Percentiles rank a stretch among this genome's conserved stretches.
These are phyloP conservation scores for Clanis bilineata DNA, from an alignment of 2,888 invertebrate genomes.

Conservation along the genomic window DNA sequence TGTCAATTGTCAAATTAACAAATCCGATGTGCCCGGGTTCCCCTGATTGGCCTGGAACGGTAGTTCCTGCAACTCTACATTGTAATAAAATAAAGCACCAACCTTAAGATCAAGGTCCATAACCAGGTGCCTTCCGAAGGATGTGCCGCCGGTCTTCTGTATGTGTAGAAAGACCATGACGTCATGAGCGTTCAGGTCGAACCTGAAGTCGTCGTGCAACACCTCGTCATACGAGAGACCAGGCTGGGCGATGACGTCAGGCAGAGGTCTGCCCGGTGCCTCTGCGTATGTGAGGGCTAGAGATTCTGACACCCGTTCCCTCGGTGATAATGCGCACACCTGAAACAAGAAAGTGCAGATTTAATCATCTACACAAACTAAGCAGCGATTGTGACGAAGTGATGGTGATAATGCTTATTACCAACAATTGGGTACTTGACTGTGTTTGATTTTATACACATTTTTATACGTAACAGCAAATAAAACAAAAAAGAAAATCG, in stretches of 20 bases:
- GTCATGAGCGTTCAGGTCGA: conserved; percentile 96
- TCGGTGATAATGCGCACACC: conserved; percentile 88
- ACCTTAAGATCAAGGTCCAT: conserved; percentile 93
- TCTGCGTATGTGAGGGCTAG: conserved; percentile 75
- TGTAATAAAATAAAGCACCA: conserved; percentile 25
- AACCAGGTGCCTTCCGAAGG: conserved; percentile 98
- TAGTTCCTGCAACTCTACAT: not conserved
- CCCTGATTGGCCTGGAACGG: no score
- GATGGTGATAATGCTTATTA: no score
- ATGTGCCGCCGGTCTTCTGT: conserved; percentile 99
- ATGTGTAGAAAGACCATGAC: conserved; percentile 99
- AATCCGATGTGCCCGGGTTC: no score
- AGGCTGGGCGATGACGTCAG: conserved; percentile 81
- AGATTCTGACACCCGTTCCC: conserved; percentile 83
- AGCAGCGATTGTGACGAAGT: no score
- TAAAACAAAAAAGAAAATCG: no score
- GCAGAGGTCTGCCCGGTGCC: conserved; percentile 77
- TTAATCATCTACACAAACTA: no score
- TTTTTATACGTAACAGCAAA: no score
- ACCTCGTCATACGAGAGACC: conserved; percentile 93
- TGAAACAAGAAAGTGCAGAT: conserved; percentile 48
- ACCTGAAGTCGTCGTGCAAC: conserved; percentile 92
- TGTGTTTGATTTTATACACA: no score
- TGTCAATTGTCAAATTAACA: no score
- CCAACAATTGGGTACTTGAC: no score